Evolutionary conservation across 2,797 vertebrate genomes (phyloP).

Genomic region (Carcharodon carcharias): DNA sequence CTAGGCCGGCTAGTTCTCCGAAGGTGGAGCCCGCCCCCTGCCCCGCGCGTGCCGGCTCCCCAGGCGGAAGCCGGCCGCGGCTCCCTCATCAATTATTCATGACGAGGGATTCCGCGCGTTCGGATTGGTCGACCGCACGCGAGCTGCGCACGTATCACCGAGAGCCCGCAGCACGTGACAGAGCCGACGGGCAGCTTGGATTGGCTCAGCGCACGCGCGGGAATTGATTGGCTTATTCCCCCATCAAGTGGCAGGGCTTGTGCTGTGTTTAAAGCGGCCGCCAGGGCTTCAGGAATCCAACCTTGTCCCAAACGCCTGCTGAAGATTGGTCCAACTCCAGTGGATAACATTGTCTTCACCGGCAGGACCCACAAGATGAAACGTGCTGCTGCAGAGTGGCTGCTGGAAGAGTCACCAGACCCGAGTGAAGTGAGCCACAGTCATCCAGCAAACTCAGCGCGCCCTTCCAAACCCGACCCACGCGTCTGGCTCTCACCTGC

Average conservation of each 20-base stretch:
- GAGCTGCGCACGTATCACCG: not conserved
- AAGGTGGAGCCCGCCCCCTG: not conserved
- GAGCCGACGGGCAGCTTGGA: constrained; percentile 47
- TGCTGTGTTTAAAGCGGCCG: constrained; percentile 43
- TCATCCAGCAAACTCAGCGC: constrained; percentile 50
- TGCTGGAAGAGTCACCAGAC: constrained; percentile 49
- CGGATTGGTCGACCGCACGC: not conserved
- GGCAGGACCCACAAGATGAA: constrained; percentile 49
- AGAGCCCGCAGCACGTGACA: not conserved
- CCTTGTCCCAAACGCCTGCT: not conserved
- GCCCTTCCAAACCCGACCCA: constrained; percentile 51
- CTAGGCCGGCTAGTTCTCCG: too few species aligned
- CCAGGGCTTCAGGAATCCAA: constrained; percentile 45
- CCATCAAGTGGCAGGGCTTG: not conserved
- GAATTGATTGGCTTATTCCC: constrained; percentile 41
- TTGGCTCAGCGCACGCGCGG: constrained; percentile 48
- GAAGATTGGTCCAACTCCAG: not conserved
- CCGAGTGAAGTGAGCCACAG: constrained; percentile 48
- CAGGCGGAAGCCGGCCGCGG: not conserved
- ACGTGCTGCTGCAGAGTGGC: constrained; percentile 53
- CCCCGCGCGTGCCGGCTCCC: not conserved
- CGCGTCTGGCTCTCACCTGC: constrained; percentile 55
- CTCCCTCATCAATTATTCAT: not conserved
- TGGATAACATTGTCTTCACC: too few species aligned
- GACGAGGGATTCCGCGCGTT: not conserved